Evolutionary conservation across 1,140 invertebrate species (phyloP).

Genomic region (Laupala kohalensis): DNA sequence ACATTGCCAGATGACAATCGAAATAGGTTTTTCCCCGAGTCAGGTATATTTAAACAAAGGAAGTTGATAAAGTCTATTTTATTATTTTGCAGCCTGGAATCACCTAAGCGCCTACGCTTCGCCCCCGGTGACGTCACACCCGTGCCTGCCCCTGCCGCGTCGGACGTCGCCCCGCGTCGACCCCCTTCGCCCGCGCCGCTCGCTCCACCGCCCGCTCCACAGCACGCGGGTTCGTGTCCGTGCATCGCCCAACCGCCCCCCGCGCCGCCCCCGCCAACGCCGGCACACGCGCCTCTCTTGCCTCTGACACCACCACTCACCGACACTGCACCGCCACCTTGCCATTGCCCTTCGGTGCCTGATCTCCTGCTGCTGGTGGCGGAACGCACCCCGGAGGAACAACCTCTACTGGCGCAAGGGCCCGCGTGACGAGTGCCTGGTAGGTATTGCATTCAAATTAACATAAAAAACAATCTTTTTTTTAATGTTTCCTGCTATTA

Average conservation of each 20-base stretch:
- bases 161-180: neutral
- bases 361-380: neutral
- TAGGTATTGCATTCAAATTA: neutral
- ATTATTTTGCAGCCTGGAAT: constrained; percentile 67
- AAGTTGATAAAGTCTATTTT: too few relatives aligned
- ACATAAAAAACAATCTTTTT: too few relatives aligned
- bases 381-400: neutral
- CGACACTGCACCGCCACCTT: neutral
- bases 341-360: neutral
- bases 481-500: too few relatives aligned
- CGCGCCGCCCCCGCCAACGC: too few relatives aligned
- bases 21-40: too few relatives aligned
- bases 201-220: too few relatives aligned
- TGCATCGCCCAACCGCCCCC: neutral
- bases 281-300: neutral
- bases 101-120: constrained; percentile 63
- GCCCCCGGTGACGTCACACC: constrained; percentile 45
- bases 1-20: too few relatives aligned
- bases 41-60: too few relatives aligned
- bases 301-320: neutral
- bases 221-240: neutral
- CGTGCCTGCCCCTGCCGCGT: constrained; percentile 21
- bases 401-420: neutral
- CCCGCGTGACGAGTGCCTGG: neutral
- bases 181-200: neutral